Evolutionary conservation across 2,888 invertebrate genomes (phyloP).

Genomic region (Halictus quadricinctus): DNA sequence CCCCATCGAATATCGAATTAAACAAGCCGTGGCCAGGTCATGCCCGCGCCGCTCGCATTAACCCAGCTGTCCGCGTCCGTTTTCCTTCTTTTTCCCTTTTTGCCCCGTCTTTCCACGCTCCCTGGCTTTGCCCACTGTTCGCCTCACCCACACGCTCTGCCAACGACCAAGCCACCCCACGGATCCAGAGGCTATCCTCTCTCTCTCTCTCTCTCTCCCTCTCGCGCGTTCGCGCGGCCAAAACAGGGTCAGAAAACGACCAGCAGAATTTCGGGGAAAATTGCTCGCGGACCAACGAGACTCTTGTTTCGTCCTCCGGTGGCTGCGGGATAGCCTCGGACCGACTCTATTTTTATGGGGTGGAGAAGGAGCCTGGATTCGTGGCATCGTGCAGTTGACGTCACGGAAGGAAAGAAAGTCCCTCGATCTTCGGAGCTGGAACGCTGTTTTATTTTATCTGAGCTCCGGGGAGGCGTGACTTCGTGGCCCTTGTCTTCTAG

Average conservation of each 20-base stretch:
- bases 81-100: conserved; percentile 19
- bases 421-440: neutral
- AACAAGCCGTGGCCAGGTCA: conserved; percentile 70
- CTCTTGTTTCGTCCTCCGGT: neutral
- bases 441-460: neutral
- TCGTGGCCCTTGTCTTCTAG: neutral
- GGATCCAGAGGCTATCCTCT: neutral
- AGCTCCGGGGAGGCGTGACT: neutral
- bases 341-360: neutral
- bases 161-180: neutral
- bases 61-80: conserved; percentile 19
- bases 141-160: neutral
- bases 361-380: neutral
- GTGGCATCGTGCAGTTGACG: neutral
- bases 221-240: neutral
- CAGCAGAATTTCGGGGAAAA: neutral
- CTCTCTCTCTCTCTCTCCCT: no score
- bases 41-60: conserved; percentile 41
- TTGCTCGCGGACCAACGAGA: neutral
- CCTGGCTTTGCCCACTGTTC: conserved; percentile 3
- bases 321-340: neutral
- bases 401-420: neutral
- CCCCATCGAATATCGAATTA: conserved; percentile 73
- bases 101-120: neutral
- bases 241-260: conserved; percentile 17